Percentiles rank a stretch among this genome's conserved stretches.
Conservation (phyloP, 2,888 invertebrate genomes). For the Sarcophaga rosellei region DNA sequence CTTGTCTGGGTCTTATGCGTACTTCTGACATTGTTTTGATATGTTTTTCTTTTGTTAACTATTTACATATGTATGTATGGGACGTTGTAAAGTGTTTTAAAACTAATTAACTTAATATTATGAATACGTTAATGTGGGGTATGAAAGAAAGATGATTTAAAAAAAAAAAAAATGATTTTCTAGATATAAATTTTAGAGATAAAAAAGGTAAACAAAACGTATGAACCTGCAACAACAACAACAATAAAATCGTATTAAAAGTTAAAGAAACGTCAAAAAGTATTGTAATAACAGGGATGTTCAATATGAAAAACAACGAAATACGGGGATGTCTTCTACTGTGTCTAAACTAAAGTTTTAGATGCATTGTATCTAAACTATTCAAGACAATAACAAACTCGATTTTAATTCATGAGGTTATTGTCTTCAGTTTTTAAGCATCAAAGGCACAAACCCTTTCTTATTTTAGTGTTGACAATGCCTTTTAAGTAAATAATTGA, state of each 20-base stretch:
- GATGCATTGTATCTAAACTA: background rate
- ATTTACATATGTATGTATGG: background rate
- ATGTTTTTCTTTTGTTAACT: background rate
- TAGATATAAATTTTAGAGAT: conserved; percentile 18
- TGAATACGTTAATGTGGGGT: background rate
- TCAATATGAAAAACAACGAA: background rate
- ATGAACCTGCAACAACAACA: conserved; percentile 4
- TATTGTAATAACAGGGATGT: background rate
- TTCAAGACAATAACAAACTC: background rate
- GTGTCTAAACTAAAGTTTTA: background rate
- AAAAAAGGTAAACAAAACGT: conserved; percentile 51
- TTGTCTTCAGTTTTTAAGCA: background rate
- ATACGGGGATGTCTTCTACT: background rate
- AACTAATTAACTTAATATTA: conserved; percentile 24
- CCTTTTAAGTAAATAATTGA: too few species aligned
- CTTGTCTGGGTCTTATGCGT: conserved; percentile 79
- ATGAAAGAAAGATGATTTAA: background rate
- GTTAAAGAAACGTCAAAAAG: conserved; percentile 27
- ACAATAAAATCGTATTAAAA: background rate
- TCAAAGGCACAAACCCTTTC: background rate
- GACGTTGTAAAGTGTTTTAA: background rate
- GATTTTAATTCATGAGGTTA: background rate
- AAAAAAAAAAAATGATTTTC: background rate
- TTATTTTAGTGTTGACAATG: background rate
- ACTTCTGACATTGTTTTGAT: conserved; percentile 76